Base-by-base conservation (phyloP, 2,888 invertebrate genomes). In the Noctua pronuba region DNA sequence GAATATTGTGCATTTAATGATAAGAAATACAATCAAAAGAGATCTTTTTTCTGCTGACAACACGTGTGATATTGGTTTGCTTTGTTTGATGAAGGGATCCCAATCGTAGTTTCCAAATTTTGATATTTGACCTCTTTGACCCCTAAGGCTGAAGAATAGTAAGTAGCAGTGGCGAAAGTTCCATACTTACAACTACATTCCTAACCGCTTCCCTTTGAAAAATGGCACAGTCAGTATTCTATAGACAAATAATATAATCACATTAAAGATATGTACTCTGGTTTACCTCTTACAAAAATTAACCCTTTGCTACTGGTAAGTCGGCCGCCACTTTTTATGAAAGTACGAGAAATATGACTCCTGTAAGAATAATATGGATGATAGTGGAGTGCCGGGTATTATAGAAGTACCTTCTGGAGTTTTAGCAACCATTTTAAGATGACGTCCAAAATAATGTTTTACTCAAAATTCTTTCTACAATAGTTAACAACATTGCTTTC, bases 401-500 rank as follows among this genome's bases (percentile, higher is more conserved):
- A 11, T 24, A 68, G 11, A 28, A 21, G 38, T 18, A 24, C 24
- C 10, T 28, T 28, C 21, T 60, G 44, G 13, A 41, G 16, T 13
- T 58, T n/a, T 8, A 21, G 18, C 10, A 35, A 13, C n/a, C 21
- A 21, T 5, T 64, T 52, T 62, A 4, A 73, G 21, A 73, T 38
- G 10, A 55, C 18, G 16, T 28, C 10, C 13, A 52, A 60, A 65
- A 55, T 28, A 11, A 11, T 58, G 0, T 24, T 35, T n/a, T 58
- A 28, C 1, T n/a, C n/a, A 13, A 41, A 55, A 46, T 38, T 60
- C 18, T 49, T 55, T 81, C 28, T 68, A 35, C 13, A 62, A 79
- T 60, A 41, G 70, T 70, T 58, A 82, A 60, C 44, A 44, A 31
- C 44, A 66, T 49, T 38, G 85, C 82, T 86, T 77, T 83, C 86